Evolutionary conservation across 2,888 invertebrate species (phyloP).

Genomic region (Drosophila niveifrons): DNA sequence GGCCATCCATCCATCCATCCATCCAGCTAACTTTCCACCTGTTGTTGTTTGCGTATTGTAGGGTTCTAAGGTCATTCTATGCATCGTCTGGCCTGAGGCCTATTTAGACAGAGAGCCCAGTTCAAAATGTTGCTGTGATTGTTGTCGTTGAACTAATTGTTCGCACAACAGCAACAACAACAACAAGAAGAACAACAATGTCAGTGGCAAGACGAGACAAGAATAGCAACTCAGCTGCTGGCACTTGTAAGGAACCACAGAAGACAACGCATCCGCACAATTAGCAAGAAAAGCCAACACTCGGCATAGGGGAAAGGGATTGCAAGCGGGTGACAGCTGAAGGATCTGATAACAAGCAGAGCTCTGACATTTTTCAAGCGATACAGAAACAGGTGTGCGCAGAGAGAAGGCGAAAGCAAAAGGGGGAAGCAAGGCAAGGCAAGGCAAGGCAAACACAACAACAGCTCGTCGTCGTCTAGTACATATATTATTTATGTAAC

Average conservation of each 20-base stretch:
- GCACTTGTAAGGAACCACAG: conserved; percentile 49
- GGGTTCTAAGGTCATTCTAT: conserved; percentile 47
- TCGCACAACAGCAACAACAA: conserved; percentile 35
- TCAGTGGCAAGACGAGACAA: conserved; percentile 51
- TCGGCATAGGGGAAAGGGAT: conserved; percentile 1
- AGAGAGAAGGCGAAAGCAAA: background rate
- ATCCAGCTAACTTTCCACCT: conserved; percentile 50
- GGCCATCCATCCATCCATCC: background rate
- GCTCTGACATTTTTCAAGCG: conserved; percentile 37
- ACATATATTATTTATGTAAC: conserved; percentile 46
- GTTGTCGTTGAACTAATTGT: conserved; percentile 27
- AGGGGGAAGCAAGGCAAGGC: background rate
- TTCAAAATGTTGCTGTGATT: conserved; percentile 11
- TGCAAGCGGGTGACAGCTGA: conserved; percentile 37
- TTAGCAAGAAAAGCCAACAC: conserved; percentile 35
- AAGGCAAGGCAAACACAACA: background rate
- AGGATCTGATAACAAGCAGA: conserved; percentile 61
- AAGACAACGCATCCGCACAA: conserved; percentile 48
- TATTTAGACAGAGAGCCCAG: conserved; percentile 31
- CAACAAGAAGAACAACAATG: conserved; percentile 41
- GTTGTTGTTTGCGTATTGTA: conserved; percentile 45
- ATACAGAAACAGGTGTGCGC: conserved; percentile 46
- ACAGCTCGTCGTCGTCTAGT: background rate
- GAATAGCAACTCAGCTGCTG: conserved; percentile 49
- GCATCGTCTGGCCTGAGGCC: conserved; percentile 42